Base-by-base conservation (phyloP, 2,888 invertebrate genomes). In the Nesidiocoris tenuis region DNA sequence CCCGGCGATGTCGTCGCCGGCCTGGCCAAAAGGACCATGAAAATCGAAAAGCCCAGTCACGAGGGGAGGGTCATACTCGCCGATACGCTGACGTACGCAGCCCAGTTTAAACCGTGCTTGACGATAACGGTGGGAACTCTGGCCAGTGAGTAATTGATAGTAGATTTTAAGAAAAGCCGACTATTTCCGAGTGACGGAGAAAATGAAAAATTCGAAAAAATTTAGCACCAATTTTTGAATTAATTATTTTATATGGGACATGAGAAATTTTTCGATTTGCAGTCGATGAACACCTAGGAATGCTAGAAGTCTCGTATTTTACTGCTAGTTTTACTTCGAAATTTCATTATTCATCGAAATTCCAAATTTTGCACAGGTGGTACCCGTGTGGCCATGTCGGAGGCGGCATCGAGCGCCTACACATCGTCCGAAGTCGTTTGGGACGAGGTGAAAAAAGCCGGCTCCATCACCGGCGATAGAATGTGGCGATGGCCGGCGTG, bases 1-100 rank as follows among this genome's bases (percentile, higher is more conserved):
- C 87, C 87, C 71, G 86, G 86, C 0, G 85, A 85, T 80, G 83
- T 85, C 2, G 83, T 85, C 1, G 83, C 82, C 81, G 83, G 83
- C 0, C 78, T 83, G 85, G 89, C 84, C 84, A 89, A 89, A 18
- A 89, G 88, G 82, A 87, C 87, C 0, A 88, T 90, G 72, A 86
- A 87, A 84, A 85, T 89, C 59, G 86, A 88, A 84, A 85, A 88
- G 83, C 83, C 87, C 78, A 82, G 83, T 82, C 88, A 87, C 82
- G 89, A 85, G 78, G 85, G 85, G 1, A 80, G 84, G 39, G 78
- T 85, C 19, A 79, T 83, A 12, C 76, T 85, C 65, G 84, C 83
- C 0, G 83, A 83, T 76, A 83, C 83, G 1, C 77, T 85, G 2
- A 21, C 75, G 0, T 77, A 64, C 23, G 64, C 74, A 18, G 74